Evolutionary conservation across 2,888 invertebrate species (phyloP).

Genomic region (Trichacis sp.): DNA sequence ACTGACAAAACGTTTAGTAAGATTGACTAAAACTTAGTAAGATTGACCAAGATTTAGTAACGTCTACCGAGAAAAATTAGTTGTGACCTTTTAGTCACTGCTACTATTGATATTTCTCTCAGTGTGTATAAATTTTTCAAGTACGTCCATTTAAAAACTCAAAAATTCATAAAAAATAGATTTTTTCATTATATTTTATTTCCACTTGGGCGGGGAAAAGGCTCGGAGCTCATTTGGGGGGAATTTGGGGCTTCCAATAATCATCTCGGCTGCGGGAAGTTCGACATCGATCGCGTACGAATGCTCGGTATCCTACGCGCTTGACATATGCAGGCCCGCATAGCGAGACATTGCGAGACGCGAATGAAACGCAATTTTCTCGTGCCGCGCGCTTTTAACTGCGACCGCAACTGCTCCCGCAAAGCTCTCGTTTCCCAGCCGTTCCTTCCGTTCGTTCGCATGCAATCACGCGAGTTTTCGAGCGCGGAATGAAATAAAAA

Average conservation of each 20-base stretch:
- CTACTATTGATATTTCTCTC: too few species aligned
- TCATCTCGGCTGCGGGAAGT: neutral
- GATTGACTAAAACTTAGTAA: too few species aligned
- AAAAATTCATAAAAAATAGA: too few species aligned
- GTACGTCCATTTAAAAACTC: too few species aligned
- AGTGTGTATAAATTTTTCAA: too few species aligned
- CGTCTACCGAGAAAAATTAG: too few species aligned
- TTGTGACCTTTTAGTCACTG: too few species aligned
- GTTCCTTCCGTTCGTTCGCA: slow-evolving; percentile 50
- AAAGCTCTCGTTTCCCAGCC: slow-evolving; percentile 38
- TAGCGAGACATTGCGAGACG: slow-evolving; percentile 15
- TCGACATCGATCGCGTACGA: slow-evolving; percentile 20
- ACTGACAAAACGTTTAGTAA: too few species aligned
- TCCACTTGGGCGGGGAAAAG: neutral
- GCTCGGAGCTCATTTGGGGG: neutral
- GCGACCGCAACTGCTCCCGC: slow-evolving; percentile 35
- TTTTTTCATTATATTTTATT: too few species aligned
- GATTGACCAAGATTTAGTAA: too few species aligned
- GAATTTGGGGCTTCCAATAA: neutral
- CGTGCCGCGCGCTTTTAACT: slow-evolving; percentile 36
- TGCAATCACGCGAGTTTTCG: slow-evolving; percentile 46
- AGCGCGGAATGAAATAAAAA: slow-evolving; percentile 24
- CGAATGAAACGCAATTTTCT: slow-evolving; percentile 51
- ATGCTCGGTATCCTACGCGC: slow-evolving; percentile 23
- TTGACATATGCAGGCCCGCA: slow-evolving; percentile 14